Evolutionary conservation across 2,113 vertebrate genomes (phyloP).

Genomic region (Manacus vitellinus): DNA sequence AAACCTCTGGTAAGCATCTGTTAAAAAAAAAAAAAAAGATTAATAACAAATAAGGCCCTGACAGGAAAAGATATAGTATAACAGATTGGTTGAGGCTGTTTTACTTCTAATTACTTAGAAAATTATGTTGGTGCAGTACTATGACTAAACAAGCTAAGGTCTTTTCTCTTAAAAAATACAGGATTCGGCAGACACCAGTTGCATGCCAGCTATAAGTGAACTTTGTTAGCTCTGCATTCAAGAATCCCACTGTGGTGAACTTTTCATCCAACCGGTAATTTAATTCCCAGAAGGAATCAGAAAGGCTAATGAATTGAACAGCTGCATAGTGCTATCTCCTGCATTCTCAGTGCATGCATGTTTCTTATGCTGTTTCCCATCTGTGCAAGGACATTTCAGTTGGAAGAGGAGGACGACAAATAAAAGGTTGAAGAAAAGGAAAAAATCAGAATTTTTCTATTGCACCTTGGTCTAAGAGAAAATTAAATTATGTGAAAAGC

Average conservation of each 20-base stretch:
- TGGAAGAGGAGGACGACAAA: not conserved
- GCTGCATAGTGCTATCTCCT: not conserved
- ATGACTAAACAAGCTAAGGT: slow-evolving; percentile 15
- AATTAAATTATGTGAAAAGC: not conserved
- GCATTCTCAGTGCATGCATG: not conserved
- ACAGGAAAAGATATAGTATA: not conserved
- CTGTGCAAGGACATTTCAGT: not conserved
- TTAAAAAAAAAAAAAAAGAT: not conserved
- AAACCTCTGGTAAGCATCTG: not conserved
- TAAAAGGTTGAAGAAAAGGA: not conserved
- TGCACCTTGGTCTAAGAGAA: not conserved
- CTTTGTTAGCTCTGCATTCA: not conserved
- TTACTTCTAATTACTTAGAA: not conserved
- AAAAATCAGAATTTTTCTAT: not conserved
- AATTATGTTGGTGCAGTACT: not conserved
- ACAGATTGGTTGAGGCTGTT: not conserved
- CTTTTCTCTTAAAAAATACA: not conserved
- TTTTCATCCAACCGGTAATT: not conserved
- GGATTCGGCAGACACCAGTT: not conserved
- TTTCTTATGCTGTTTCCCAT: not conserved
- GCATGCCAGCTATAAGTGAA: not conserved
- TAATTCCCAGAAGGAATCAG: slow-evolving; percentile 1
- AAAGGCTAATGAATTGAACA: slow-evolving; percentile 26
- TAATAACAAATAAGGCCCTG: slow-evolving; percentile 32
- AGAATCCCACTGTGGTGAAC: not conserved